phyloP scores from a whole-genome alignment of 2,888 invertebrate species.

The Cephus spinipes region DNA sequence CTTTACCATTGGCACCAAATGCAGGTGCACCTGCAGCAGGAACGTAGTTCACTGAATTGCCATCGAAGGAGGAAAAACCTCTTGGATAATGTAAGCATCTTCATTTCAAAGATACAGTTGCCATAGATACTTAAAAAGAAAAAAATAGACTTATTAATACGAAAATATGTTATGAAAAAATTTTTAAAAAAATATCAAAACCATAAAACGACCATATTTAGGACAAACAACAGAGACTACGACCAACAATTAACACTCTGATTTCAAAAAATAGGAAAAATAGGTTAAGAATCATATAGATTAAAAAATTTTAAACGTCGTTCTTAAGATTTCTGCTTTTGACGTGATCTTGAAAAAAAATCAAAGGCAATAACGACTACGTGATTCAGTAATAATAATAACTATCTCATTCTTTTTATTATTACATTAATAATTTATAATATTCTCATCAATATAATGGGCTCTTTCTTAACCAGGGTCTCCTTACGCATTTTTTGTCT shows the following conservation, averaged over 20 bases:
- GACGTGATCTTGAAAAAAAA: not conserved
- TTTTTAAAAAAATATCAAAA: not conserved
- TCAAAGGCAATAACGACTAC: conserved; percentile 7
- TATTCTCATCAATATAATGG: conserved; percentile 7
- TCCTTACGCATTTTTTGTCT: not conserved
- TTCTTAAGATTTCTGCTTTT: too few species aligned
- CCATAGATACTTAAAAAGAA: not conserved
- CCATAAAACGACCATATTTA: not conserved
- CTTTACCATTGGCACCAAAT: not conserved
- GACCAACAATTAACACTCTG: not conserved
- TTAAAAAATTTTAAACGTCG: too few species aligned
- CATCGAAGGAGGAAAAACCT: not conserved
- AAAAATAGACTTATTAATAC: too few species aligned
- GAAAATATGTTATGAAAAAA: not conserved
- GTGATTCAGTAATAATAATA: conserved; percentile 16
- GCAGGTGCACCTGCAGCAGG: not conserved
- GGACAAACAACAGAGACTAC: not conserved
- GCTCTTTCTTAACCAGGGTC: not conserved
- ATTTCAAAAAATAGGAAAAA: not conserved
- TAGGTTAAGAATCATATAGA: not conserved
- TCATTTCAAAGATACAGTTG: not conserved
- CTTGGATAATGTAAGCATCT: not conserved
- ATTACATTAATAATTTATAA: conserved; percentile 23
- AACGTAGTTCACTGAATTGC: not conserved
- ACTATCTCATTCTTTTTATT: conserved; percentile 12